Evolutionary conservation across 2,888 invertebrate genomes (phyloP), one percentile per base, ranked within the genome.

Genomic region (Amphipoea lucens): DNA sequence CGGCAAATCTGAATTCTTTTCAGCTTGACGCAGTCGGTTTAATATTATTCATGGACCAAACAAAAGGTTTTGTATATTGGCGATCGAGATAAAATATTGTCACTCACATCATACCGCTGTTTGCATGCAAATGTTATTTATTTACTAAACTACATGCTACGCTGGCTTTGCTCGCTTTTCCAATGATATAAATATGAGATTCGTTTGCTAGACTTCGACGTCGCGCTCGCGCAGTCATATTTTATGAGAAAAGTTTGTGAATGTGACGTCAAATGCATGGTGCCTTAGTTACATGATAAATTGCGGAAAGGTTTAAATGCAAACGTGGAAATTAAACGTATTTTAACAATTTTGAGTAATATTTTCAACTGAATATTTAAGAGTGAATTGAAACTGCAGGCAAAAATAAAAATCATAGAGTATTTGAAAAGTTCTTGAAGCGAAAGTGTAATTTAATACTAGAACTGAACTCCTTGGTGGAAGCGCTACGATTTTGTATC

Each of bases 11-110:
- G 74, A 74, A 81, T 82, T 78, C 75, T 79, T 86, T 87, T 84
- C 75, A 81, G 76, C 66, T 79, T 74, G 74, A 42, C 81, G 69
- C 78, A 80, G 65, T 71, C 40, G 51, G 45, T 77, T 54, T 85
- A 82, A 85, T 86, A 72, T 82, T 85, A 86, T 88, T 86, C 85
- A 85, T 90, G 81, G 70, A 1, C 51, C 78, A 87, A 86, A 87
- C 82, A 87, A 90, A 81, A 81, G 80, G 81, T 84, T 76, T 85
- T 68, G 70, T 74, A 76, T 79, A 85, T 81, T 86, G 78, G 74
- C 77, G 81, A 84, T 87, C 66, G 78, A 81, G 85, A 88, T 88
- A 84, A 90, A 83, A 85, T 84, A 88, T 87, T 70, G 85, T 51
- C 71, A 40, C 80, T 81, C 82, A 86, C 81, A 79, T 83, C 76